These are phyloP conservation scores for Australoheros facetus DNA, from an alignment of 2,797 vertebrate species.

Conservation along the genomic window DNA sequence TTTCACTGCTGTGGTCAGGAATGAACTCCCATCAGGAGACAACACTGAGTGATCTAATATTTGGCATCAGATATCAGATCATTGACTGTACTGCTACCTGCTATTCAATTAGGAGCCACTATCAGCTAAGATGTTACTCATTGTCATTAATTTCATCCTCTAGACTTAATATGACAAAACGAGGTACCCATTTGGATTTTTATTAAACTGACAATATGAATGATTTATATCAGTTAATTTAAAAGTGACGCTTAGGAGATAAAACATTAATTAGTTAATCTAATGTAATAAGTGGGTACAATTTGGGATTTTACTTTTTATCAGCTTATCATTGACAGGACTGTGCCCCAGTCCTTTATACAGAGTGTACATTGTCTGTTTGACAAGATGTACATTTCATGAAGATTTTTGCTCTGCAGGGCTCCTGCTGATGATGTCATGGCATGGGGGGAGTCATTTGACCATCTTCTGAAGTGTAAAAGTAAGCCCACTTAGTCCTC, in stretches of 20 bases:
- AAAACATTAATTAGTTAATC: slow-evolving; percentile 2
- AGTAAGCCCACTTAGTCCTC: slow-evolving; percentile 48
- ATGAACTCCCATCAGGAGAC: neutral
- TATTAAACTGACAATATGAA: slow-evolving; percentile 4
- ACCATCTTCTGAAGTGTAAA: slow-evolving; percentile 67
- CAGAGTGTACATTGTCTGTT: neutral
- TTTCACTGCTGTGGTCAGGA: neutral
- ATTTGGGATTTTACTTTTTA: neutral
- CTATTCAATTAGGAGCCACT: slow-evolving; percentile 9
- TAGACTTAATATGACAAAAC: neutral
- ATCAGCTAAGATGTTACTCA: slow-evolving; percentile 27
- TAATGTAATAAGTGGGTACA: neutral
- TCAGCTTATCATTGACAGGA: neutral
- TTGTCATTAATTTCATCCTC: slow-evolving; percentile 1
- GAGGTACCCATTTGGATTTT: neutral
- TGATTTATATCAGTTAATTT: slow-evolving; percentile 27
- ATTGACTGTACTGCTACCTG: neutral
- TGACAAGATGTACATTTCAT: neutral
- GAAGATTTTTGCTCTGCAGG: slow-evolving; percentile 45
- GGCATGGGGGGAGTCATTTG: slow-evolving; percentile 61
- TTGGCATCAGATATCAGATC: neutral
- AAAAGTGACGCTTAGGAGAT: slow-evolving; percentile 2
- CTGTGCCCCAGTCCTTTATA: neutral
- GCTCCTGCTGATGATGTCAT: slow-evolving; percentile 46
- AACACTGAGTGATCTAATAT: neutral